Evolutionary conservation across 2,113 vertebrate genomes (phyloP).

Genomic region (Setophaga coronata): DNA sequence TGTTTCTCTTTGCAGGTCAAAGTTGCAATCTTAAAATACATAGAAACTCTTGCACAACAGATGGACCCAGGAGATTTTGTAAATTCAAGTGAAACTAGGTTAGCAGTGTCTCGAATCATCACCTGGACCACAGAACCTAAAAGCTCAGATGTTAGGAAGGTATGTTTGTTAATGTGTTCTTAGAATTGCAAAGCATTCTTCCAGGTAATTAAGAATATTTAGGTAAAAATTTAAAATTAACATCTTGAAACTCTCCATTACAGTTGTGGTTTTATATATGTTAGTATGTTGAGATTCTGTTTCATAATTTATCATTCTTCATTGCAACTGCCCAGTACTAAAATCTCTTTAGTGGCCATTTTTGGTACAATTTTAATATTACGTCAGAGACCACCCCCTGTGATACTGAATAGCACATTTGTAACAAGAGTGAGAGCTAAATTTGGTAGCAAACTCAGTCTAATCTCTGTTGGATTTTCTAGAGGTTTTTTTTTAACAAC

Average conservation of each 20-base stretch:
- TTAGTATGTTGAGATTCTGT: background rate
- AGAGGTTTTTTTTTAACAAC: background rate
- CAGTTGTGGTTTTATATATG: background rate
- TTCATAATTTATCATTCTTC: background rate
- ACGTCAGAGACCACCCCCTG: background rate
- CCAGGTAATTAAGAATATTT: background rate
- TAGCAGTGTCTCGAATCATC: conserved; percentile 95
- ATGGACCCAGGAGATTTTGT: conserved; percentile 96
- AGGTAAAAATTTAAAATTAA: background rate
- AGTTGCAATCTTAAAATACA: conserved; percentile 95
- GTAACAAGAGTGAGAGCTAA: background rate
- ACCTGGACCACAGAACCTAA: conserved; percentile 98
- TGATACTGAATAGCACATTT: background rate
- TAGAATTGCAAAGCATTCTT: background rate
- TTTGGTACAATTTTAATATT: background rate
- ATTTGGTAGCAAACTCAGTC: background rate
- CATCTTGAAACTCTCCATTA: background rate
- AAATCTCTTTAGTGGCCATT: background rate
- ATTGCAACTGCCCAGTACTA: background rate
- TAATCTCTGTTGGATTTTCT: background rate
- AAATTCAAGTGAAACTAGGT: conserved; percentile 94
- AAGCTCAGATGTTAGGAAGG: conserved; percentile 96
- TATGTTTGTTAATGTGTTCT: conserved; percentile 31
- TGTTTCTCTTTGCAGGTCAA: conserved; percentile 84
- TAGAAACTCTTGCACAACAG: conserved; percentile 91